phyloP scores from a whole-genome alignment of 2,113 vertebrate species.

The Zosterops hypoxanthus region DNA sequence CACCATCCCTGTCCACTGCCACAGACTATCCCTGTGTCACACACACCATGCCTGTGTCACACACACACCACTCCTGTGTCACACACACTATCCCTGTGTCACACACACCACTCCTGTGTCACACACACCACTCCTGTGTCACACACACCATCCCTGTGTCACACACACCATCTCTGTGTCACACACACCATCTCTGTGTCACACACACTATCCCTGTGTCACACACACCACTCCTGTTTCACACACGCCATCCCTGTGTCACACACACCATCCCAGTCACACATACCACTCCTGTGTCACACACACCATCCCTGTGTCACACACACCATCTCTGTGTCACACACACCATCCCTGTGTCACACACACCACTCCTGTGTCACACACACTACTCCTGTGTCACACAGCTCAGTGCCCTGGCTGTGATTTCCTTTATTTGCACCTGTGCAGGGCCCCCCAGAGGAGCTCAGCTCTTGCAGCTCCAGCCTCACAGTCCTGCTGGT shows the following conservation, averaged over 20 bases:
- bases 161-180: too few relatives aligned
- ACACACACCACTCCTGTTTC: not conserved
- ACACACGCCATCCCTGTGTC: not conserved
- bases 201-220: not conserved
- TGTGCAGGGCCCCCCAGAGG: not conserved
- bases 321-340: not conserved
- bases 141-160: not conserved
- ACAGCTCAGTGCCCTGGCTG: not conserved
- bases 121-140: not conserved
- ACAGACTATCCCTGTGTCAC: not conserved
- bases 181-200: not conserved
- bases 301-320: not conserved
- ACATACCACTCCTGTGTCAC: too few relatives aligned
- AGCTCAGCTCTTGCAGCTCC: not conserved
- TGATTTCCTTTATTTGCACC: not conserved
- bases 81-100: not conserved
- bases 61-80: too few relatives aligned
- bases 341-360: too few relatives aligned
- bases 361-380: not conserved
- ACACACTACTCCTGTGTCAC: not conserved
- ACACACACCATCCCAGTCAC: too few relatives aligned
- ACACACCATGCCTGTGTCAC: not conserved
- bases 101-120: too few relatives aligned
- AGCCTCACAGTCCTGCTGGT: rapidly evolving
- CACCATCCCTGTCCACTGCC: not conserved